phyloP scores from a whole-genome alignment of 2,888 invertebrate species.

The Deladenus siricidicola region DNA sequence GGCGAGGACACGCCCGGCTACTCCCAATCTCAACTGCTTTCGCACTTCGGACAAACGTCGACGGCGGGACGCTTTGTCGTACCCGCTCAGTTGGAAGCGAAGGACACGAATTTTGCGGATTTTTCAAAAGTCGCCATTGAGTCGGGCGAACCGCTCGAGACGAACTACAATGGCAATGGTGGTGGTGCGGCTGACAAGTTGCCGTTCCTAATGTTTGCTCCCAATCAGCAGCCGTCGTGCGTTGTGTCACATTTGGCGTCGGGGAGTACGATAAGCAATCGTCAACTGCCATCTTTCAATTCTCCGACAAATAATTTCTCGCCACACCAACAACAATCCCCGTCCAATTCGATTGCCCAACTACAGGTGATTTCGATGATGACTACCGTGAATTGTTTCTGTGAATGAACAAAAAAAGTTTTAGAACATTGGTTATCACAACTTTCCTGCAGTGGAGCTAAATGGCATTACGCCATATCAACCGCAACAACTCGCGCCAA shows the following conservation, averaged over 20 bases:
- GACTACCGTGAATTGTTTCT: too few relatives aligned
- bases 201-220: slow-evolving; percentile 28
- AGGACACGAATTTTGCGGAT: not conserved
- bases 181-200: not conserved
- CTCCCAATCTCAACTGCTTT: too few relatives aligned
- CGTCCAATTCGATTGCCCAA: too few relatives aligned
- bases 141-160: not conserved
- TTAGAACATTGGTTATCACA: too few relatives aligned
- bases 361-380: too few relatives aligned
- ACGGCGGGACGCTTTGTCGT: not conserved
- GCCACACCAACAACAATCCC: not conserved
- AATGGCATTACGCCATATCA: too few relatives aligned
- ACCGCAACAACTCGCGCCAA: too few relatives aligned
- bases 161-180: not conserved
- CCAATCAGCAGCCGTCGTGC: slow-evolving; percentile 27
- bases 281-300: slow-evolving; percentile 13
- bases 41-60: too few relatives aligned
- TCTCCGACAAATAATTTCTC: not conserved
- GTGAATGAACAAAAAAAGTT: too few relatives aligned
- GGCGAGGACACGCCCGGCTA: not conserved
- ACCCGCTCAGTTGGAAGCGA: not conserved
- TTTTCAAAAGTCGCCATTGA: too few relatives aligned
- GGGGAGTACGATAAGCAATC: slow-evolving; percentile 16
- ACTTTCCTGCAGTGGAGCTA: too few relatives aligned
- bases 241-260: slow-evolving; percentile 24